Percentiles rank a stretch among this genome's conserved stretches.
Evolutionary conservation across 2,113 vertebrate species (phyloP).

Genomic region (Epinephelus cyanopodus): DNA sequence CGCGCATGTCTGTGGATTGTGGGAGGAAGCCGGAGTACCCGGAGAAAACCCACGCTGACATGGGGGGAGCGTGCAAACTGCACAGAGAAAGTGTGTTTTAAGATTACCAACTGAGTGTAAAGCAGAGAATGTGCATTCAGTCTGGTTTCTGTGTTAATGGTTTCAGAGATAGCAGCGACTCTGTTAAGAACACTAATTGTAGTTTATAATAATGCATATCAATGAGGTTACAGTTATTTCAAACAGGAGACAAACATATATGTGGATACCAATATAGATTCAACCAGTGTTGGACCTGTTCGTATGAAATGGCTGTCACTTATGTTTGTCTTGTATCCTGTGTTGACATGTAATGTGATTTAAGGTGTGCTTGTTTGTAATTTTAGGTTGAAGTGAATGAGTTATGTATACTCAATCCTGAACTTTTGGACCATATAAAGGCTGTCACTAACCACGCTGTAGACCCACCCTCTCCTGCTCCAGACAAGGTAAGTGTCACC

Average conservation of each 20-base stretch:
- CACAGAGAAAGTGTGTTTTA: no score
- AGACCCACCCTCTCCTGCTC: not conserved
- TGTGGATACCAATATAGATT: not conserved
- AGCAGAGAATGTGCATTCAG: no score
- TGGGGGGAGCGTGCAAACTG: no score
- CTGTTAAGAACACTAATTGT: not conserved
- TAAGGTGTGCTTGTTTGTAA: not conserved
- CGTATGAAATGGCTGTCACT: not conserved
- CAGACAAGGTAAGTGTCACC: constrained; percentile 55
- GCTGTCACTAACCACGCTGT: not conserved
- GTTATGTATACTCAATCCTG: constrained; percentile 72
- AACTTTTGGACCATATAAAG: constrained; percentile 61
- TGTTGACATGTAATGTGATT: not conserved
- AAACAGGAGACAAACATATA: not conserved
- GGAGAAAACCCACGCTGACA: no score
- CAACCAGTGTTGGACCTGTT: no score
- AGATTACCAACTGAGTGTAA: no score
- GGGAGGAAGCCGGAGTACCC: no score
- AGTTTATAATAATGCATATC: not conserved
- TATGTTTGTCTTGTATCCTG: not conserved
- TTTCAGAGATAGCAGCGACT: not conserved
- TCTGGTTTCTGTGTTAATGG: no score
- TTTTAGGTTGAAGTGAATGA: constrained; percentile 71
- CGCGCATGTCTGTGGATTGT: no score
- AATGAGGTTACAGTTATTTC: no score